Evolutionary conservation across 92 coral and sea anemone genomes (phyloP), one percentile per base, ranked within the genome.

Genomic region (Siderastrea siderea): DNA sequence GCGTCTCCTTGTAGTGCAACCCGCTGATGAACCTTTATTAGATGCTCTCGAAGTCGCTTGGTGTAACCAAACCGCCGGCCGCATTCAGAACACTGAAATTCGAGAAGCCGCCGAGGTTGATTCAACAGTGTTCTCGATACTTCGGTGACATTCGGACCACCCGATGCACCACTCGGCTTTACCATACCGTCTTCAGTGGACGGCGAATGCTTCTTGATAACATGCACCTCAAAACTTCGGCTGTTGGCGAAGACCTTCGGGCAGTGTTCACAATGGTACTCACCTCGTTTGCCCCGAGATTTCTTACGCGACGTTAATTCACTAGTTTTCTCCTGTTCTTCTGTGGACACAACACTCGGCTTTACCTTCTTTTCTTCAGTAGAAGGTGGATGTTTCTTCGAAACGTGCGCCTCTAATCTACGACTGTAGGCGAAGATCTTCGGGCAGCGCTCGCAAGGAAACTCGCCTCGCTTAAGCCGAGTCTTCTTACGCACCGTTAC

Each of bases 11-110:
- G 64, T 13, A 2, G 46, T 68, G 38, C 13, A 67, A 6, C 7
- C 50, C 3, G 15, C 13, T 81, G 85, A 11, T 92, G 95, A 46
- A 12, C 72, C 79, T 75, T 75, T 53, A 74, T 80, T 50, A 79
- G 64, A 64, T 92, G 95, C 67, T 61, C 88, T 65, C 78, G 77
- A 1, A 92, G 79, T 47, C 90, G 74, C 53, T 77, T 75, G 48
- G 74, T 47, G 49, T 80, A 89, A 52, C 57, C 59, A 60, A 92
- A 92, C 77, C 86, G 64, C 59, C 88, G 73, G 13, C 86, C 75
- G 44, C 95, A 92, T n/a, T 74, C 82, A 7, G 93, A 91, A 68
- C 95, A 92, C 58, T 73, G 67, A 44, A 92, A 71, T 48, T 50
- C 12, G 38, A 47, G 64, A 6, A 3, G 3, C 3, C 44, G 53